Percentiles rank a stretch among this genome's conserved stretches.
Evolutionary conservation across 2,113 vertebrate species (phyloP).

Genomic region (Gymnorhina tibicen): DNA sequence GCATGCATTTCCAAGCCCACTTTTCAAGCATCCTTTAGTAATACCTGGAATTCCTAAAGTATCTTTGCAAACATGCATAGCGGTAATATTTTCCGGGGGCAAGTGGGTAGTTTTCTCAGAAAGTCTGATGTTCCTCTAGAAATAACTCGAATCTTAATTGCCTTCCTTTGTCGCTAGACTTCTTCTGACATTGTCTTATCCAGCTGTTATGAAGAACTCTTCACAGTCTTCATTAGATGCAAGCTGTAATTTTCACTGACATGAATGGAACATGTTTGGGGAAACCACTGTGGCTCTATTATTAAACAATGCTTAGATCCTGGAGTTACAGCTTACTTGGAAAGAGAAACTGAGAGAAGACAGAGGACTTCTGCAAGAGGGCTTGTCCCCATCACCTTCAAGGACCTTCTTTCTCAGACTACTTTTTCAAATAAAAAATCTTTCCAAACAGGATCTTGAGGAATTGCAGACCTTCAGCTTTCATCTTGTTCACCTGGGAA

Average conservation of each 20-base stretch:
- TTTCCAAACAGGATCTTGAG: background rate
- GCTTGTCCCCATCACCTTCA: background rate
- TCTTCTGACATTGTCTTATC: background rate
- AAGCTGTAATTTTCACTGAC: background rate
- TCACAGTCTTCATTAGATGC: background rate
- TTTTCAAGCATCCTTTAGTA: conserved; percentile 2
- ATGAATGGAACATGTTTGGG: background rate
- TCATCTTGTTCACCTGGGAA: background rate
- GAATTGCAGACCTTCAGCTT: background rate
- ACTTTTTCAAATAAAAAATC: background rate
- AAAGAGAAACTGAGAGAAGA: background rate
- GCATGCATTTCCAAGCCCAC: background rate
- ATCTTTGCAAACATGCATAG: background rate
- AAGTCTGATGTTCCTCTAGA: background rate
- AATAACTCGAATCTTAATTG: background rate
- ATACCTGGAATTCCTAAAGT: conserved; percentile 12
- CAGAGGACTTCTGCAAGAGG: background rate
- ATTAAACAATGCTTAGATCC: background rate
- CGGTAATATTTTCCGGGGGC: background rate
- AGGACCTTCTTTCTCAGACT: background rate
- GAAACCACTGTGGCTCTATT: background rate
- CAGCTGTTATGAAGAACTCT: background rate
- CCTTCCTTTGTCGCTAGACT: background rate
- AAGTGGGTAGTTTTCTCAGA: background rate
- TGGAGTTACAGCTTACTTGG: background rate